Evolutionary conservation across 2,113 vertebrate species (phyloP).

Genomic region (Perccottus glenii): DNA sequence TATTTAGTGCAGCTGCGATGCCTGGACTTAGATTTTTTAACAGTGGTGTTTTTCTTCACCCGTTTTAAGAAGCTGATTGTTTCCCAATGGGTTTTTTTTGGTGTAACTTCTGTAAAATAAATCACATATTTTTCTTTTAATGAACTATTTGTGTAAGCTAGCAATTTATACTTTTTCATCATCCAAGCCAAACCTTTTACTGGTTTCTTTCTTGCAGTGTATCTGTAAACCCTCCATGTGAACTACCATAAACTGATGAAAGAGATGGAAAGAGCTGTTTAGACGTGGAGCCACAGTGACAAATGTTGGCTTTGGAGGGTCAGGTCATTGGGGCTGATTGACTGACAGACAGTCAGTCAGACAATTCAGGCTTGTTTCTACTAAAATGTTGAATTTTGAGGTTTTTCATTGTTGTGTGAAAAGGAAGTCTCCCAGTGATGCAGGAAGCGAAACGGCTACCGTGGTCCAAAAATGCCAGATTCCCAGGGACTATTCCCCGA

Average conservation of each 20-base stretch:
- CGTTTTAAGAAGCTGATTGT: slow-evolving; percentile 21
- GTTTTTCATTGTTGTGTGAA: slow-evolving; percentile 79
- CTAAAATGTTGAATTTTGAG: slow-evolving; percentile 70
- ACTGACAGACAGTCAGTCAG: slow-evolving; percentile 55
- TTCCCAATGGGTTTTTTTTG: slow-evolving; percentile 29
- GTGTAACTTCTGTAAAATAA: background rate
- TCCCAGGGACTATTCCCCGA: slow-evolving; percentile 74
- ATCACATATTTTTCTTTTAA: background rate
- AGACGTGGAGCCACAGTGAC: slow-evolving; percentile 22
- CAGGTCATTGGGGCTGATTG: slow-evolving; percentile 35
- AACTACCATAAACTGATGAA: slow-evolving; percentile 47
- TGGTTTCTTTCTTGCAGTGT: background rate
- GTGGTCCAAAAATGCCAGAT: slow-evolving; percentile 74
- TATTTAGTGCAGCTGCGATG: slow-evolving; percentile 31
- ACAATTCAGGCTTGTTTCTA: slow-evolving; percentile 41
- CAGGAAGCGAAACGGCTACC: slow-evolving; percentile 73
- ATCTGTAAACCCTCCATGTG: slow-evolving; percentile 41
- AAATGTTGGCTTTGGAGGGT: slow-evolving; percentile 19
- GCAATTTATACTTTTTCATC: slow-evolving; percentile 19
- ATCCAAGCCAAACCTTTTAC: background rate
- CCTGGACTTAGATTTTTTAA: slow-evolving; percentile 5
- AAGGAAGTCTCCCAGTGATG: slow-evolving; percentile 75
- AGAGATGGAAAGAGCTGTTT: slow-evolving; percentile 43
- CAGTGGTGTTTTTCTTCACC: slow-evolving; percentile 14
- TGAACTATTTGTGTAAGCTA: slow-evolving; percentile 10